phyloP scores from a whole-genome alignment of 2,888 invertebrate species.

The Sesamia inferens region DNA sequence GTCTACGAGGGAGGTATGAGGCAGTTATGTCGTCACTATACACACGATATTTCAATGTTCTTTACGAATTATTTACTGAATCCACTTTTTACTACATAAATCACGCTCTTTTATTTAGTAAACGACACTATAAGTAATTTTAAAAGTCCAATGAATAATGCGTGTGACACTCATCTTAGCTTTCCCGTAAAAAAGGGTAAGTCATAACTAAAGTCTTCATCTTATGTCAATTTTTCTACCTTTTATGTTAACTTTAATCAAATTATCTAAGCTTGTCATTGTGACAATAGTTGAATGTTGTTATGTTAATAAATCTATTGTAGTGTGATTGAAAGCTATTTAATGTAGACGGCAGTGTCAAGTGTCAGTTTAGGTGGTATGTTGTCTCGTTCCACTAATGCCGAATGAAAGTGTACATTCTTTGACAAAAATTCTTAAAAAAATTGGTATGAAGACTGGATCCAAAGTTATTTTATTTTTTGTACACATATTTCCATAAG shows the following conservation, averaged over 20 bases:
- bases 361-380: background rate
- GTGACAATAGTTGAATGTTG: too few relatives aligned
- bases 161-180: too few relatives aligned
- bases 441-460: background rate
- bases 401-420: background rate
- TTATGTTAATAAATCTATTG: conserved; percentile 28
- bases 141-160: too few relatives aligned
- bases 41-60: too few relatives aligned
- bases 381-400: background rate
- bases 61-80: too few relatives aligned
- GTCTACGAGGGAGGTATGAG: too few relatives aligned
- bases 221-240: background rate
- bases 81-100: too few relatives aligned
- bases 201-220: background rate
- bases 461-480: background rate
- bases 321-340: background rate
- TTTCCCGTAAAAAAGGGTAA: too few relatives aligned
- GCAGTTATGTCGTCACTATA: too few relatives aligned
- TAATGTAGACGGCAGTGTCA: conserved; percentile 17
- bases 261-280: conserved; percentile 6
- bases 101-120: too few relatives aligned
- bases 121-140: too few relatives aligned
- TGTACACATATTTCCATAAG: background rate
- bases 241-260: background rate
- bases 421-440: background rate